These are phyloP conservation scores for Clinocottus analis DNA, from an alignment of 2,113 vertebrate genomes.

Conservation along the genomic window DNA sequence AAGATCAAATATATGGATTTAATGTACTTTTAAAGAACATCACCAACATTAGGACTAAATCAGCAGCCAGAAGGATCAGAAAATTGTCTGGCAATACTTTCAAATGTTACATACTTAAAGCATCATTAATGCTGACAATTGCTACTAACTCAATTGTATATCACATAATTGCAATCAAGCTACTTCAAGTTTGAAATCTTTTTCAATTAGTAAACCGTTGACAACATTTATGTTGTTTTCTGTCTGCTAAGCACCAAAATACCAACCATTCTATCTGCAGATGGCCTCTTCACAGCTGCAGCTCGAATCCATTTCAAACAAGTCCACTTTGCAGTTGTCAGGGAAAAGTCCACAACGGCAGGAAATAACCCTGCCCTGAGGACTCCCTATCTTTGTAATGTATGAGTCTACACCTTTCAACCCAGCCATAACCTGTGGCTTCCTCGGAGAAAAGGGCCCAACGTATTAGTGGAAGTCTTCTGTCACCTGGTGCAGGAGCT, in stretches of 20 bases:
- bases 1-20: neutral
- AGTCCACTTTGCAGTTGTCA: slow-evolving; percentile 18
- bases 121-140: neutral
- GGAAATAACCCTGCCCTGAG: neutral
- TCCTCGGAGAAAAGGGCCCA: neutral
- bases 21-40: neutral
- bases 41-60: neutral
- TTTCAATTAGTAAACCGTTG: neutral
- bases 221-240: slow-evolving; percentile 10
- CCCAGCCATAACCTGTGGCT: neutral
- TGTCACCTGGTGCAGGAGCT: slow-evolving; percentile 94
- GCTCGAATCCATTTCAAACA: slow-evolving; percentile 14
- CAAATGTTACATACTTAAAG: neutral
- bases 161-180: neutral
- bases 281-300: slow-evolving; percentile 18
- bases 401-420: slow-evolving; percentile 3
- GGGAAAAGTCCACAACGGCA: neutral
- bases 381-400: neutral
- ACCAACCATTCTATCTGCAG: slow-evolving; percentile 5
- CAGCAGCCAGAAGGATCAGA: neutral
- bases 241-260: slow-evolving; percentile 2
- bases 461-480: neutral
- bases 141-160: neutral
- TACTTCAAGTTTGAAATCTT: slow-evolving; percentile 1
- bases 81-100: neutral